These are phyloP conservation scores for Phacellophora camtschatica DNA, from an alignment of 30 jellyfish, hydroid and myxozoan species.

Conservation along the genomic window DNA sequence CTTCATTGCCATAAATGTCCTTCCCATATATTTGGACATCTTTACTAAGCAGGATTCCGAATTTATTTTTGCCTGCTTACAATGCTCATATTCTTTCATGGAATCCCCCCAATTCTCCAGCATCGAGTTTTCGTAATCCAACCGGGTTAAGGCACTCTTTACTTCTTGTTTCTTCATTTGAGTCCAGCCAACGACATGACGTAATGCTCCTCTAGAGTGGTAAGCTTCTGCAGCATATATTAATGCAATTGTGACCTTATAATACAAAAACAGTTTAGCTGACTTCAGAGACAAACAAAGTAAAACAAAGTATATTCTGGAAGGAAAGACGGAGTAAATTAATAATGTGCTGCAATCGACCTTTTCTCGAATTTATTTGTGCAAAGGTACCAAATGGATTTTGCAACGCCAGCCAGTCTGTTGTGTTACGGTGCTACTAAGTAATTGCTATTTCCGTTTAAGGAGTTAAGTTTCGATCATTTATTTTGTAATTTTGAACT, in stretches of 20 bases:
- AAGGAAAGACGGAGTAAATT: too few species aligned
- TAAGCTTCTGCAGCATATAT: conserved; percentile 50
- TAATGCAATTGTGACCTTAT: neutral
- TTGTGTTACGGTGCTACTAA: too few species aligned
- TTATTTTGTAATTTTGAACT: too few species aligned
- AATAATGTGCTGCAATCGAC: too few species aligned
- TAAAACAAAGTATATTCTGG: too few species aligned
- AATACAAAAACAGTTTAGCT: too few species aligned
- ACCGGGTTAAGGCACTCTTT: neutral
- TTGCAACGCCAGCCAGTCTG: too few species aligned
- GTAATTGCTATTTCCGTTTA: too few species aligned
- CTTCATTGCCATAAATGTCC: conserved; percentile 8
- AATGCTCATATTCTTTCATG: neutral
- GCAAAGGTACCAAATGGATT: too few species aligned
- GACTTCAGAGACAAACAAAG: too few species aligned
- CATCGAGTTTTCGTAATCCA: conserved; percentile 31
- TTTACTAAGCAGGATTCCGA: neutral
- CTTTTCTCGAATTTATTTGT: too few species aligned
- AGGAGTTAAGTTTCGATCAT: too few species aligned
- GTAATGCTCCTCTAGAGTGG: conserved; percentile 42
- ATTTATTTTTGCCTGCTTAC: neutral
- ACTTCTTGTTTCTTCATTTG: conserved; percentile 30
- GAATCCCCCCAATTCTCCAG: conserved; percentile 36
- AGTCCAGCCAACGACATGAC: conserved; percentile 39
- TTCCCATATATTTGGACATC: conserved; percentile 32